phyloP scores from a whole-genome alignment of 2,888 invertebrate genomes.

The Aphidius colemani region DNA sequence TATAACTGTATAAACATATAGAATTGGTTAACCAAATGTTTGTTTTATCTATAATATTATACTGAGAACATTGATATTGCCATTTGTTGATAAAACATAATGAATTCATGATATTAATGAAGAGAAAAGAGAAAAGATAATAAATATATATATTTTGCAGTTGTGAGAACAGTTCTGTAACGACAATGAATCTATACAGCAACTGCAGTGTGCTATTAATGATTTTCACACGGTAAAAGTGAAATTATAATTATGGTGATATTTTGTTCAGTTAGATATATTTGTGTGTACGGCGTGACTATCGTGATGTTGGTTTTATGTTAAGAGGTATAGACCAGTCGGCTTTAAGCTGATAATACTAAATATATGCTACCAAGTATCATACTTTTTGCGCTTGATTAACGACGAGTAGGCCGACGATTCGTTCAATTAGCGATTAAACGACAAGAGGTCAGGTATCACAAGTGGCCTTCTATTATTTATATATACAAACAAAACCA shows the following conservation, averaged over 20 bases:
- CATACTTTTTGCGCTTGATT: slow-evolving; percentile 32
- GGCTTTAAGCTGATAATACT: too few relatives aligned
- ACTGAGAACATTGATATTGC: slow-evolving; percentile 48
- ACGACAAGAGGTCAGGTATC: slow-evolving; percentile 37
- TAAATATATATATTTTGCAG: slow-evolving; percentile 7
- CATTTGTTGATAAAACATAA: slow-evolving; percentile 54
- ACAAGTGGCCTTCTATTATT: slow-evolving; percentile 24
- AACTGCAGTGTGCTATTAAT: too few relatives aligned
- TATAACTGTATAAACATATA: too few relatives aligned
- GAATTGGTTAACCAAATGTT: too few relatives aligned
- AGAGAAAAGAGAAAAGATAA: background rate
- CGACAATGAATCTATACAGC: background rate
- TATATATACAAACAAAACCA: background rate
- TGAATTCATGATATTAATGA: background rate
- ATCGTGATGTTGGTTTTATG: slow-evolving; percentile 20
- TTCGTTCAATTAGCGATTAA: slow-evolving; percentile 46
- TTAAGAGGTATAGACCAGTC: slow-evolving; percentile 20
- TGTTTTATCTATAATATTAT: slow-evolving; percentile 6
- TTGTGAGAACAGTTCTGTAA: background rate
- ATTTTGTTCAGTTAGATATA: slow-evolving; percentile 23
- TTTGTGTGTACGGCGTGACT: slow-evolving; percentile 19
- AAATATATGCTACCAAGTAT: slow-evolving; percentile 4
- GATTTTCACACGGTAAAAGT: slow-evolving; percentile 30
- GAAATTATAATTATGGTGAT: slow-evolving; percentile 35
- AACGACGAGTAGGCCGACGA: slow-evolving; percentile 33